A percentile compares a stretch with the other conserved stretches of the same genome.
These are phyloP conservation scores for Gymnocypris eckloni DNA, from an alignment of 2,797 vertebrate species.

Conservation along the genomic window DNA sequence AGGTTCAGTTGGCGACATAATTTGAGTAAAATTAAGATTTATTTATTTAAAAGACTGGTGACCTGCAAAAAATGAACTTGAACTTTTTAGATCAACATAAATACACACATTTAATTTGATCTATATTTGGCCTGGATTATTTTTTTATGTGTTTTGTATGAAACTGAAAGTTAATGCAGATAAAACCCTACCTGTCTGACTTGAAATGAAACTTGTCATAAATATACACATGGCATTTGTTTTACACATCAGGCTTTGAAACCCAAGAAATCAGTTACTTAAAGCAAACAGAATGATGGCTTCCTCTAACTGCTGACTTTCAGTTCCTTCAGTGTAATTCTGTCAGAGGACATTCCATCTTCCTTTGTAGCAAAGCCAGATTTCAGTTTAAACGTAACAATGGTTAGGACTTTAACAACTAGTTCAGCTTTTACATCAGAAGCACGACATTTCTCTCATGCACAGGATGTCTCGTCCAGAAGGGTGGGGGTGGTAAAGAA, in stretches of 20 bases:
- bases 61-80: neutral
- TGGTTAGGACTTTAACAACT: constrained; percentile 4
- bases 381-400: neutral
- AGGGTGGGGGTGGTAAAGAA: constrained; percentile 3
- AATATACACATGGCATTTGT: neutral
- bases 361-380: constrained; percentile 3
- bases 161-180: neutral
- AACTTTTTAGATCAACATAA: neutral
- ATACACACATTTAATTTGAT: neutral
- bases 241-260: neutral
- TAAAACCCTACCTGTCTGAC: neutral
- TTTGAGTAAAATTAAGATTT: neutral
- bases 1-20: neutral
- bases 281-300: neutral
- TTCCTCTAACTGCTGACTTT: constrained; percentile 42
- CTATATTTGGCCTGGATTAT: neutral
- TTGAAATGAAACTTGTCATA: neutral
- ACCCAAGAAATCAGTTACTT: constrained; percentile 15
- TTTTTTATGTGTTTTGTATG: neutral
- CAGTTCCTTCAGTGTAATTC: constrained; percentile 32
- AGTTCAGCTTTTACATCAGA: neutral
- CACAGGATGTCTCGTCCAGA: neutral
- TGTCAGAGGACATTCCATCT: neutral
- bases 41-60: neutral
- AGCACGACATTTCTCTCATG: neutral